Evolutionary conservation across 2,888 invertebrate species (phyloP).

Genomic region (Macrophya annulata): DNA sequence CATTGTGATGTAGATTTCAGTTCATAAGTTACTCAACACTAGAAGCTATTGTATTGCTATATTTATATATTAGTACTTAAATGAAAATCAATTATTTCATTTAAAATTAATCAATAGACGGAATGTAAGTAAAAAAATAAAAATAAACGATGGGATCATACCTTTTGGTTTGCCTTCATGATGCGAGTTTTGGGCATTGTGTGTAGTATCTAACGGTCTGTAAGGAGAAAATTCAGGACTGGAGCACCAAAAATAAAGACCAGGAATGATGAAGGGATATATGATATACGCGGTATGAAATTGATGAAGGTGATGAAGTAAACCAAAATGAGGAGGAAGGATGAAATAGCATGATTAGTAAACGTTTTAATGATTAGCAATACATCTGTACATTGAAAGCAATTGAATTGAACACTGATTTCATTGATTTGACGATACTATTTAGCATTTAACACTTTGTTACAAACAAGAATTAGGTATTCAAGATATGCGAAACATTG

Average conservation of each 20-base stretch:
- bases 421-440: neutral
- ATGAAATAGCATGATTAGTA: constrained; percentile 55
- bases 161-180: constrained; percentile 75
- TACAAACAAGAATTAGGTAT: neutral
- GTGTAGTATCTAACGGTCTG: constrained; percentile 79
- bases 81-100: neutral
- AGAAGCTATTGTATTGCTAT: neutral
- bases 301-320: constrained; percentile 63
- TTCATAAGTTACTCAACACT: neutral
- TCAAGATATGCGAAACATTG: neutral
- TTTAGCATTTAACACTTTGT: neutral
- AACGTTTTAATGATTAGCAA: constrained; percentile 42
- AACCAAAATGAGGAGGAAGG: constrained; percentile 56
- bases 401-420: constrained; percentile 37
- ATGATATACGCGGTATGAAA: constrained; percentile 58
- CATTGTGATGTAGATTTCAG: neutral
- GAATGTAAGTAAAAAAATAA: neutral
- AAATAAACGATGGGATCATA: constrained; percentile 52
- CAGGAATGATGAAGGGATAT: constrained; percentile 59
- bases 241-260: constrained; percentile 69
- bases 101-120: neutral
- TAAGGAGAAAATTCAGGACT: constrained; percentile 81
- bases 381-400: constrained; percentile 40
- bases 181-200: constrained; percentile 77
- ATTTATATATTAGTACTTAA: neutral